Evolutionary conservation across 1,140 invertebrate species (phyloP), one percentile per base, ranked within the genome.

Genomic region (Saccostrea echinata): DNA sequence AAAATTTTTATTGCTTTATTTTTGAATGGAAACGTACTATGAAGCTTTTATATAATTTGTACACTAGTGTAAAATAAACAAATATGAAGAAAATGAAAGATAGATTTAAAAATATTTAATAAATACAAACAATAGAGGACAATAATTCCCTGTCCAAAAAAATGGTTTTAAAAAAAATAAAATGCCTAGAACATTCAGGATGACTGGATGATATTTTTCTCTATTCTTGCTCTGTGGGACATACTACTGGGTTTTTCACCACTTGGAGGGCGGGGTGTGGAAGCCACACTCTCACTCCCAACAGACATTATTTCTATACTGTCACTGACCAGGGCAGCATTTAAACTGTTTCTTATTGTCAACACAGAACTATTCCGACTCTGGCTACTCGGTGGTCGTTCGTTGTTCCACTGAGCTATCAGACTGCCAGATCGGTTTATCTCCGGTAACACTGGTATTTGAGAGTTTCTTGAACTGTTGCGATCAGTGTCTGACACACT

Each of bases 391-490:
- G 82, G 82, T 13, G 82, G 55, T 85, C 88, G 83, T 24, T 87
- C 76, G 64, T 87, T 87, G 57, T 88, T 88, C 55, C 76, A 83
- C 71, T 76, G 68, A 16, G 85, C 64, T n/a, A 89, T 84, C 27
- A 89, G 80, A 85, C 88, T 89, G n/a, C 88, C 88, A 61, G 88
- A 89, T 64, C 88, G 43, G 51, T 89, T 89, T 18, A 89, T 89
- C 86, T 89, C 86, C 30, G 88, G 88, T 81, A 89, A 57, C 52
- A 89, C 82, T 35, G 88, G 64, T 64, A 71, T 85, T 81, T 86
- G 86, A 24, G 86, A 87, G 24, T 61, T 43, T 55, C 84, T 84
- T 76, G 68, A 76, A 30, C 30, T 76, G 30, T 27, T 76, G 11
- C 27, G 27, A 24, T 76, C 68, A 3, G 68, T 33, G 68, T 76